Conservation (phyloP, 1,140 invertebrate genomes). For the Pygmarrhopalites habei region DNA sequence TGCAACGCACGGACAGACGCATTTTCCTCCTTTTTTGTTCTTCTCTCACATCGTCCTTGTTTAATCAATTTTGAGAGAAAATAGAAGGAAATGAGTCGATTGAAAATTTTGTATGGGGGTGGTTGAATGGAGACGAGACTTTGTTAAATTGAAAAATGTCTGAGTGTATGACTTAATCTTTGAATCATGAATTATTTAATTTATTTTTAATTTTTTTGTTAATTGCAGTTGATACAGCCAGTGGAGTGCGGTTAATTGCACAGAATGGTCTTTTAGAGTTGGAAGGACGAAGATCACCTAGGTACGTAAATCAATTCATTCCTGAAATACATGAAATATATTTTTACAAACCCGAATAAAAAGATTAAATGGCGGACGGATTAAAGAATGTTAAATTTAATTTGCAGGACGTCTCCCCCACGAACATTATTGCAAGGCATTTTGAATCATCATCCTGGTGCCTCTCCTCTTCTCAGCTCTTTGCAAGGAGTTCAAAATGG, state of each 20-base stretch:
- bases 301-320: too few relatives aligned
- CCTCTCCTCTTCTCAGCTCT: slow-evolving; percentile 25
- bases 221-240: slow-evolving; percentile 35
- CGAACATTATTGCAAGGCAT: slow-evolving; percentile 54
- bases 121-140: too few relatives aligned
- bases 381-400: too few relatives aligned
- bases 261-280: slow-evolving; percentile 36
- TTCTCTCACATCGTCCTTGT: too few relatives aligned
- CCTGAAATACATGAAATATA: too few relatives aligned
- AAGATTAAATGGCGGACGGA: too few relatives aligned
- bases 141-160: not conserved
- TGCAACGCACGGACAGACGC: too few relatives aligned
- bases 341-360: too few relatives aligned
- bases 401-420: slow-evolving; percentile 34
- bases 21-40: too few relatives aligned
- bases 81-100: too few relatives aligned
- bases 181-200: not conserved
- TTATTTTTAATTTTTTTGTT: slow-evolving; percentile 19
- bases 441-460: slow-evolving; percentile 49
- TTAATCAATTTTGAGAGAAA: too few relatives aligned
- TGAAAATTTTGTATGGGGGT: too few relatives aligned
- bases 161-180: not conserved
- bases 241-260: slow-evolving; percentile 34
- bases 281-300: slow-evolving; percentile 37
- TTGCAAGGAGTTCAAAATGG: slow-evolving; percentile 37